Evolutionary conservation across 2,888 invertebrate species (phyloP).

Genomic region (Leistus spinibarbis): DNA sequence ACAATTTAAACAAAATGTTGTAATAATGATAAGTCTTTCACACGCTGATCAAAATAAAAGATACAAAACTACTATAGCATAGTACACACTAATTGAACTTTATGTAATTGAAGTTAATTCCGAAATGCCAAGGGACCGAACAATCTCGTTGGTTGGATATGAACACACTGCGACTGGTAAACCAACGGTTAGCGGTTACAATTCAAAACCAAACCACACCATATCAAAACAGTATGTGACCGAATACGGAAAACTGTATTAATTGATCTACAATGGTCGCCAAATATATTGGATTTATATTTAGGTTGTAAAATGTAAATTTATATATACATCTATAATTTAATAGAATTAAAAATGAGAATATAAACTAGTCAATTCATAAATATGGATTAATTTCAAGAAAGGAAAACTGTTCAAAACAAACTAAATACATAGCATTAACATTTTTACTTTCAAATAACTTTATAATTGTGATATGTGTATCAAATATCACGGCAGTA

Average conservation of each 20-base stretch:
- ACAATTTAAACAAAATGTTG: not conserved
- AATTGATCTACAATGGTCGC: too few species aligned
- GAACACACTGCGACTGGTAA: constrained; percentile 10
- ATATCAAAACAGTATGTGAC: constrained; percentile 1
- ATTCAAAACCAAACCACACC: constrained; percentile 7
- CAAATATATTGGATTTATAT: too few species aligned
- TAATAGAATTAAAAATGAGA: not conserved
- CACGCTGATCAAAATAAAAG: constrained; percentile 16
- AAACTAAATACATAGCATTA: not conserved
- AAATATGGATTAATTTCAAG: not conserved
- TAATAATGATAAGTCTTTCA: constrained; percentile 4
- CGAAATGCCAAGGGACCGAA: constrained; percentile 31
- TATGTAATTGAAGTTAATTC: constrained; percentile 39
- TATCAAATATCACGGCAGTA: too few species aligned
- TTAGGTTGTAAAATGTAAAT: too few species aligned
- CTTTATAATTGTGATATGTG: not conserved
- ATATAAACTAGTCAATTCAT: not conserved
- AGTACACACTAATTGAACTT: constrained; percentile 34
- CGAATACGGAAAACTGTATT: not conserved
- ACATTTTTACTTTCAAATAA: not conserved
- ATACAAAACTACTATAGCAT: not conserved
- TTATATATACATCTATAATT: not conserved
- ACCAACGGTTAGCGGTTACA: not conserved
- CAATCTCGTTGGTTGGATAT: constrained; percentile 15
- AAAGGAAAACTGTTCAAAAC: not conserved